Evolutionary conservation across 2,888 invertebrate genomes (phyloP), one percentile per base, ranked within the genome.

Genomic region (Aricia artaxerxes): DNA sequence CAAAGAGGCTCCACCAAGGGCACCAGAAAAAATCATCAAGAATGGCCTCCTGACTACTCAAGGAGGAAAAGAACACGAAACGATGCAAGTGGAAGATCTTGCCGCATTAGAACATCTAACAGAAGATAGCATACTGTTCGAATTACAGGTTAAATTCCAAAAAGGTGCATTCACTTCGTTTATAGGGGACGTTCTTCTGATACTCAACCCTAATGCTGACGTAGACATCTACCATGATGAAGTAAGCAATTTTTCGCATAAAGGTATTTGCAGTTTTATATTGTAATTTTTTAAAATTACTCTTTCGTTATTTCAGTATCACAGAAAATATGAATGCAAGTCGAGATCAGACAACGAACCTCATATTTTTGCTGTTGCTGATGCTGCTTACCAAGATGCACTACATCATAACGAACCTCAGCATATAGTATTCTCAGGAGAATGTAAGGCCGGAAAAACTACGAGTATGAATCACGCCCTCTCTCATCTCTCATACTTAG

Each of bases 381-480:
- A 98, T 87, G 96, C 97, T 81, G 98, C 98, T 60, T 98, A 97
- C 88, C 98, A 98, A 93, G 97, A 98, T 87, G 97, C 98, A 91
- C 91, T 98, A 83, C 99, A 99, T 88, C 97, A 98, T 88, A 96
- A 97, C 83, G 96, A 97, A 84, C 96, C 97, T 2, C 98, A 99
- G 89, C 97, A 98, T 88, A 97, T 99, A 81, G 95, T 99, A 5
- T 96, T 99, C 83, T 96, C 97, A 72, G 99, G 99, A 1, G 99
- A 99, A 94, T 97, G 97, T 83, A 97, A 97, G 86, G 97, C 98
- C 0, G 99, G 99, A 1, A 99, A 99, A 94, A 97, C 98, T 0
- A 97, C 97, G 57, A 98, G 97, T 87, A 97, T 97, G 89, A 93
- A 97, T 64, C 96, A 98, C 82, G 92, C 98, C 73, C 92, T 98